Percentiles rank a stretch among this genome's conserved stretches.
Conservation (phyloP, 2,113 vertebrate genomes). For the Synchiropus splendidus region DNA sequence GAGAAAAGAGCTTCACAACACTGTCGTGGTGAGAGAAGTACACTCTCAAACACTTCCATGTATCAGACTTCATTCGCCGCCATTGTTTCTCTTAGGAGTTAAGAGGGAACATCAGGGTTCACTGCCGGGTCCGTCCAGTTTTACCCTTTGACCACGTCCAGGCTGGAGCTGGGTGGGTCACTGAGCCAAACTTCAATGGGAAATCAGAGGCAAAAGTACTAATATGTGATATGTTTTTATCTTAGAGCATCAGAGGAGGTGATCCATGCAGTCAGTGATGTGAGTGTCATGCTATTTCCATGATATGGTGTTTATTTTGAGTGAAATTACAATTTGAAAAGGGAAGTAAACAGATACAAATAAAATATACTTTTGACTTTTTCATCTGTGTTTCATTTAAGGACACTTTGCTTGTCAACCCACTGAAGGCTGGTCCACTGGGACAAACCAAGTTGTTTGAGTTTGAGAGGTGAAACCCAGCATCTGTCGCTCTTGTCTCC, state of each 20-base stretch:
- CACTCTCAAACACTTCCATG: too few species aligned
- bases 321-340: too few species aligned
- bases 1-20: slow-evolving; percentile 60
- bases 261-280: slow-evolving; percentile 54
- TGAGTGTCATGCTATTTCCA: too few species aligned
- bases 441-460: slow-evolving; percentile 59
- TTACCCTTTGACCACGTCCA: slow-evolving; percentile 49
- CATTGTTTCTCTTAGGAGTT: slow-evolving; percentile 47
- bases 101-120: slow-evolving; percentile 66
- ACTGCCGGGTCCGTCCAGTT: slow-evolving; percentile 62
- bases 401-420: slow-evolving; percentile 61
- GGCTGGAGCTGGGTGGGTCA: slow-evolving; percentile 34
- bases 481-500: accelerated
- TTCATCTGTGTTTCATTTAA: too few species aligned
- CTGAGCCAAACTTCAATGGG: too few species aligned
- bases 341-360: too few species aligned
- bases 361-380: too few species aligned
- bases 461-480: slow-evolving; percentile 58
- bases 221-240: neutral
- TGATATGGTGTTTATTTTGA: too few species aligned
- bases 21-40: slow-evolving; percentile 48
- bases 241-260: slow-evolving; percentile 59
- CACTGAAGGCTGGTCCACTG: slow-evolving; percentile 37
- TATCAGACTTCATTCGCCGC: too few species aligned
- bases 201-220: neutral